A percentile compares a stretch with the other conserved stretches of the same genome.
phyloP scores from a whole-genome alignment of 2,888 invertebrate genomes.

The Ametastegia equiseti region DNA sequence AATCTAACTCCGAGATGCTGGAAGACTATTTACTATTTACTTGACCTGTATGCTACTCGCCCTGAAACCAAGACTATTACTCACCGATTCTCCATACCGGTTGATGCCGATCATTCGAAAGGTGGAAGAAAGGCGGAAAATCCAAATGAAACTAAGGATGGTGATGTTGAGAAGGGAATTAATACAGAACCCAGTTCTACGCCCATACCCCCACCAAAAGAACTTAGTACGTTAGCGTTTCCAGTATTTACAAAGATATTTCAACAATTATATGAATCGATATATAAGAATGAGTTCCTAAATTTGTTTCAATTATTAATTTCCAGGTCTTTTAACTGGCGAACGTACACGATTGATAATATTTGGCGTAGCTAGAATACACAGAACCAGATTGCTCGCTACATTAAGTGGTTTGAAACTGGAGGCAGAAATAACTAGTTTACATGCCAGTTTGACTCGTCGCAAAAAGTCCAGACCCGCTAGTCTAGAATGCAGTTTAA shows the following conservation, averaged over 20 bases:
- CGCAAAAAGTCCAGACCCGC: constrained; percentile 89
- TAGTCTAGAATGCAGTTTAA: constrained; percentile 87
- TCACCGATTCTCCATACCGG: constrained; percentile 86
- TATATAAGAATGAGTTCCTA: not conserved
- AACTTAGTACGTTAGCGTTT: constrained; percentile 70
- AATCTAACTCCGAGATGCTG: constrained; percentile 89
- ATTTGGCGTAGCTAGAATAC: constrained; percentile 92
- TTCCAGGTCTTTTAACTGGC: constrained; percentile 77
- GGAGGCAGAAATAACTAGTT: constrained; percentile 94
- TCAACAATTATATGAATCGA: not conserved
- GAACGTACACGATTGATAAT: constrained; percentile 88
- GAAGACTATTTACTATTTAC: constrained; percentile 94
- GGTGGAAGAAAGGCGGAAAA: constrained; percentile 79
- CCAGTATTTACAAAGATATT: not conserved
- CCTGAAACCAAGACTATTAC: constrained; percentile 96
- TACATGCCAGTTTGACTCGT: constrained; percentile 94
- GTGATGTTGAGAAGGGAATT: constrained; percentile 78
- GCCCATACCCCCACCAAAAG: constrained; percentile 72
- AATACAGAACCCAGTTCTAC: constrained; percentile 76
- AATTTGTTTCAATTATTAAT: not conserved
- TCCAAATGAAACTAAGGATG: constrained; percentile 79
- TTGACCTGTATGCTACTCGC: constrained; percentile 95
- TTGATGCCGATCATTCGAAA: constrained; percentile 85
- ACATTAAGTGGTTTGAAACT: constrained; percentile 95
- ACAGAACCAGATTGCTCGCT: constrained; percentile 90